Evolutionary conservation across 1,140 invertebrate genomes (phyloP), one percentile per base, ranked within the genome.

Genomic region (Maconellicoccus hirsutus): DNA sequence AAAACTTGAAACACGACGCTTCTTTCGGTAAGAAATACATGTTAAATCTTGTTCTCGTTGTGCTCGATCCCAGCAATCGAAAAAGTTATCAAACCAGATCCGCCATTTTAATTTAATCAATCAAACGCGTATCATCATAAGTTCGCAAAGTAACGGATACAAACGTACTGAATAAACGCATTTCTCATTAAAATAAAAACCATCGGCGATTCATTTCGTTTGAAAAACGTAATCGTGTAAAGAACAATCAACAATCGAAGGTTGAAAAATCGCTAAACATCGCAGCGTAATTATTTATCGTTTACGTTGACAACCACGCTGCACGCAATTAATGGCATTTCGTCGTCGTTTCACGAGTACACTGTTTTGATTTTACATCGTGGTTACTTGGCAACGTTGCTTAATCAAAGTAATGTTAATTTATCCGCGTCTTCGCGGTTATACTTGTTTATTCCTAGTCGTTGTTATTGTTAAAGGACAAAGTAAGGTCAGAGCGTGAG

Each of bases 371-470:
- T 22, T 59, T n/a, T 59, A 59, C 52, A 19, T 19, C 52, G 16
- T 7, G 21, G 4, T 19, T n/a, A 66, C 10, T 14, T 66, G 61
- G 61, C 61, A 66, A 66, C 61, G 61, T 66, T 26, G 61, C 61
- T 26, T 66, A 66, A 66, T 66, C 61, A 66, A 66, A 66, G 61
- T 66, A 66, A 66, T 66, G 61, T 66, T 66, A 66, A 66, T 66
- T 66, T 66, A 66, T 66, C 61, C 61, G 61, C 61, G 61, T 66
- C 61, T 66, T 66, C 61, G 61, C 61, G 22, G 61, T 66, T 26
- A 26, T 66, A 66, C 61, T 66, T 66, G 61, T 66, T 66, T 66
- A 66, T 66, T 66, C 61, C 22, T 66, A 66, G 61, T 66, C 25
- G 61, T 66, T 66, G 61, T 66, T 66, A 66, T 66, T 66, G 61